A percentile compares a stretch with the other conserved stretches of the same genome.
phyloP scores from a whole-genome alignment of 2,888 invertebrate genomes.

The Drosophila sordidula region DNA sequence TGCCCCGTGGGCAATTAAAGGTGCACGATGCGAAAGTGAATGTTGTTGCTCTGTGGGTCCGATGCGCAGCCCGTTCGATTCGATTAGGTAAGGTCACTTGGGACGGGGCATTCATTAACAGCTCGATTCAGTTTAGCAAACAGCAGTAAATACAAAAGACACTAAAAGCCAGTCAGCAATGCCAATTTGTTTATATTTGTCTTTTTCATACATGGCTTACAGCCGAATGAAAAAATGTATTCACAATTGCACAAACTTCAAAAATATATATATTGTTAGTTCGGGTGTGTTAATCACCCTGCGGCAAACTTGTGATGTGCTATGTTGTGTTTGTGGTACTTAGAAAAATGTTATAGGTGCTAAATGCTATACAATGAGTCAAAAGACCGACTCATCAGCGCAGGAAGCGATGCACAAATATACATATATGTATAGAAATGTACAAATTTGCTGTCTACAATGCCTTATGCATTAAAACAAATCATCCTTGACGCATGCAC shows the following conservation, averaged over 20 bases:
- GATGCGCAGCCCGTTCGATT: conserved; percentile 16
- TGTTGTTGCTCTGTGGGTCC: conserved; percentile 46
- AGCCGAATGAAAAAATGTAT: not conserved
- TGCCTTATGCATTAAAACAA: conserved; percentile 56
- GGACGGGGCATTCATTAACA: conserved; percentile 33
- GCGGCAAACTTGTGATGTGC: conserved; percentile 27
- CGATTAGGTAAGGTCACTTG: conserved; percentile 54
- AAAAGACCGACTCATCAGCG: conserved; percentile 23
- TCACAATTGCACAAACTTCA: conserved; percentile 24
- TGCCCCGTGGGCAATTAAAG: conserved; percentile 75
- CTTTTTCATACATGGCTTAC: conserved; percentile 1
- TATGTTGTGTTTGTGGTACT: not conserved
- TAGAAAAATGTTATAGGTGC: conserved; percentile 42
- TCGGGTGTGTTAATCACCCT: conserved; percentile 24
- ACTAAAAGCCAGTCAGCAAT: conserved; percentile 35
- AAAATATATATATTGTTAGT: conserved; percentile 3
- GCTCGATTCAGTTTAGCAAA: conserved; percentile 14
- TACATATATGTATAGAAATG: not conserved
- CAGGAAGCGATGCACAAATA: conserved; percentile 1
- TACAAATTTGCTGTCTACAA: conserved; percentile 22
- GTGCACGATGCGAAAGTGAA: conserved; percentile 76
- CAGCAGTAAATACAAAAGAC: not conserved
- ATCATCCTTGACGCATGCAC: conserved; percentile 78
- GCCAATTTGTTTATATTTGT: conserved; percentile 50
- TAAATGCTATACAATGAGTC: conserved; percentile 51